Base-by-base conservation (phyloP, 2,113 vertebrate genomes). In the Syngnathus scovelli region DNA sequence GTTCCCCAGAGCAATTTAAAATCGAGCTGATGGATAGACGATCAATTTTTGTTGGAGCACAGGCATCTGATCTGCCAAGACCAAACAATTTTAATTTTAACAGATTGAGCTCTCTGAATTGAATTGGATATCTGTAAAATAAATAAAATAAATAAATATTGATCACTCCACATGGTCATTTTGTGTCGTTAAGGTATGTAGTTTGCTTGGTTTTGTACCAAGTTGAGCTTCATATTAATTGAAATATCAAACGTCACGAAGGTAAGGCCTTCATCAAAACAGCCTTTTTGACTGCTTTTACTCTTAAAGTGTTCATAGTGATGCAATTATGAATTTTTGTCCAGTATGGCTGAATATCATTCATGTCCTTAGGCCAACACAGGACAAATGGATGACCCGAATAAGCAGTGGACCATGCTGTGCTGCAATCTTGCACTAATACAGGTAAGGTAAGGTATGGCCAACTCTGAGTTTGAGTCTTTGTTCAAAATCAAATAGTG, bases 371-470 rank as follows among this genome's bases (percentile, higher is more conserved):
- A 98, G 97, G 94, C 96, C 75, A 99, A 99, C 88, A 98, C 93
- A 0, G 97, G 96, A 18, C 93, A 95, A 81, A 92, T 99, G 80
- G 96, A 98, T 23, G 91, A 94, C 75, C 86, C 92, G 8, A 88
- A 80, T 46, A 93, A 95, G 80, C 91, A 93, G 59, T 94, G 92
- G 92, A 90, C 87, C 73, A 92, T 98, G 93, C 92, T 94, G 55
- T 91, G 89, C 78, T 94, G 95, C 79, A 99, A 99, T 82, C 89
- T 99, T 69, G 96, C 94, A 2, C 92, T 99, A 8, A 94, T 98
- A 78, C 96, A 99, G 93, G 96, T 99, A 83, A 87, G 23, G 46
- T 36, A 49, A 18, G 43, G 27, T 3, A 33, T 33, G 27, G 27
- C 27, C 27, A 33, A 33, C 27, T 33, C 27, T 33, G 27, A 33